Conservation (phyloP, 2,113 vertebrate species). For the Hystrix brachyura region DNA sequence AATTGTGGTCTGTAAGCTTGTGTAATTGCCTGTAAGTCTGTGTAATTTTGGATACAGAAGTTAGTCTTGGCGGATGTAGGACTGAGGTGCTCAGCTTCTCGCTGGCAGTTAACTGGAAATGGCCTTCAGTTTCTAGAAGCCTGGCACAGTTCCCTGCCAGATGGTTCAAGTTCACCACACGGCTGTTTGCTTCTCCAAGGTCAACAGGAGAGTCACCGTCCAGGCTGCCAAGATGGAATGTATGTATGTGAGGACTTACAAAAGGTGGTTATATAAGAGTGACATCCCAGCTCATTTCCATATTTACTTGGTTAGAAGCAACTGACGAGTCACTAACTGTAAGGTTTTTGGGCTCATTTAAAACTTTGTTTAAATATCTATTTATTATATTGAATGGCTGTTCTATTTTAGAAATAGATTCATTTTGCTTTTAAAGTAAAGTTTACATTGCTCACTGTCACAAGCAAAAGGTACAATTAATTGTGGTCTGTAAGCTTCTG, state of each 20-base stretch:
- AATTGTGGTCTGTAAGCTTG: no score
- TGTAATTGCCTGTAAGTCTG: no score
- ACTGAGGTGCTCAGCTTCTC: slow-evolving; percentile 1
- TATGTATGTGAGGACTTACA: not conserved
- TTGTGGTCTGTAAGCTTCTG: no score
- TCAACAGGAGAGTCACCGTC: not conserved
- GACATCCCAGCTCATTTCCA: not conserved
- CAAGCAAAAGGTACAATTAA: no score
- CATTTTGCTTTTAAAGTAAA: slow-evolving; percentile 60
- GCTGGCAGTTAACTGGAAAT: not conserved
- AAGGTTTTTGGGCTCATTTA: slow-evolving; percentile 30
- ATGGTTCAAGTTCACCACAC: not conserved
- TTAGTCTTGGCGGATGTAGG: not conserved
- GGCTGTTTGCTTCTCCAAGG: slow-evolving; percentile 13
- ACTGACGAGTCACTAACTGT: not conserved
- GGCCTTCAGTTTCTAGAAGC: not conserved
- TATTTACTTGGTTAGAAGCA: slow-evolving; percentile 55
- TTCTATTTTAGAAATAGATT: slow-evolving; percentile 52
- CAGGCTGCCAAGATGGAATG: not conserved
- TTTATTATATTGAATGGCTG: not conserved
- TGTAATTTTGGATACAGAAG: no score
- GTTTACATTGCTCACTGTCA: no score
- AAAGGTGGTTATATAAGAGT: not conserved
- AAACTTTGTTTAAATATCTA: slow-evolving; percentile 37
- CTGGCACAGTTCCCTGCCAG: not conserved